Base-by-base conservation (phyloP, 2,797 vertebrate genomes). In the Okamejei kenojei region DNA sequence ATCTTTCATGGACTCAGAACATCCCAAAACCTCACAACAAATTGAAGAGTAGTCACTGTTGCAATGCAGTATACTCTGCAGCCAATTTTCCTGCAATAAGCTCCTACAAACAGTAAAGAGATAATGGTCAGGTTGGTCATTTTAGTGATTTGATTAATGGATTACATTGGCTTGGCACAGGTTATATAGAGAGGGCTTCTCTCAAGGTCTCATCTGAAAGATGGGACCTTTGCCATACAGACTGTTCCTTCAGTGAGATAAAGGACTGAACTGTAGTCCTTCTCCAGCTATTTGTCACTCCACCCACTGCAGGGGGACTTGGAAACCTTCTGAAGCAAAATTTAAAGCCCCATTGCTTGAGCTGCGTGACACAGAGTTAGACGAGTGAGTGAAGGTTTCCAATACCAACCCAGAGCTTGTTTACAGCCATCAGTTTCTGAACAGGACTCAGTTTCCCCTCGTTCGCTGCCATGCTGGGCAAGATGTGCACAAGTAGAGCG, bases 331-430 rank as follows among this genome's bases (percentile, higher is more conserved):
- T 23, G 45, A n/a, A 1, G 3, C 32, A 82, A 45, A 82, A 23
- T 8, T 6, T 1, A 58, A 21, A 54, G 38, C 8, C 6, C 7
- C 13, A 32, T 58, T 58, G 29, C 26, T 61, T 32, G 29, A 32
- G 54, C 13, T 2, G 65, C 0, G 19, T 29, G 23, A 45, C 8
- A 58, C 7, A 58, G 79, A 45, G 23, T 61, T 7, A 38, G 35
- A 35, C 19, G 7, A n/a, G n/a, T 10, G n/a, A 35, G 29, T 61
- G 81, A 84, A 7, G 21, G 58, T 29, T 71, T n/a, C 23, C 1
- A 29, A 3, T 74, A 92, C 90, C 54, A 96, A 97, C 97, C 97
- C 97, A 97, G 93, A 97, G 96, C 94, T 96, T 97, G 90, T 96
- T 96, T 91, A 96, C 71, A 77, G 97, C 91, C 32, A 95, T 94